Base-by-base conservation (phyloP, 2,113 vertebrate species). In the Grantiella picta region DNA sequence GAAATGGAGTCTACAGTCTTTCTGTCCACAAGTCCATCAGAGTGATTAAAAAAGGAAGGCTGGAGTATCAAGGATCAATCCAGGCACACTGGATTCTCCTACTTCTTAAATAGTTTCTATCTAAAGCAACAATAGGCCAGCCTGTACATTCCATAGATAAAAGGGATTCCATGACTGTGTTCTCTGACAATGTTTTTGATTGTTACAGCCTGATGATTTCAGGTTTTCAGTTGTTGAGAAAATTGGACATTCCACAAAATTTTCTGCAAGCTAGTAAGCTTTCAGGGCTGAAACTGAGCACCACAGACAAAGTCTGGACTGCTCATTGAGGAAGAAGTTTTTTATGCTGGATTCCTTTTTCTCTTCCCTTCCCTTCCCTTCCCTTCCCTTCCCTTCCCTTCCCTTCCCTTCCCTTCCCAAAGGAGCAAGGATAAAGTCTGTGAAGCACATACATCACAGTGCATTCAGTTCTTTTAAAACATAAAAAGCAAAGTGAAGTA, bases 131-230 rank as follows among this genome's bases (percentile, higher is more conserved):
- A 23, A 8, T 3, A 54, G 49, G 27, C 13, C 9, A 57, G 14
- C 2, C 35, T 49, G 6, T 25, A 50, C 31, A 47, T 27, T 52
- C 36, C 29, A 27, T 36, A 38, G 5, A 52, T 12, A 44, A 49
- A 24, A 2, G 0, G 5, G 1, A 6, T 54, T 28, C 57, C 0
- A 1, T 21, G 13, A 66, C 25, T 63, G 6, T 49, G 49, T 35
- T 54, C 31, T 72, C 13, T 64, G 56, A 29, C 3, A 7, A 11
- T 8, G 10, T 31, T 80, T 75, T 44, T 31, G 10, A 38, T 61
- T 49, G 28, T 21, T 92, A 33, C 15, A 60, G 11, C 9, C 24
- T 80, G 22, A 66, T 60, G 6, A 52, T 69, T 77, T 69, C 50
- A 65, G n/a, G 13, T 6, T 82, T 87, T 40, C 8, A 70, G 24